Base-by-base conservation (phyloP, 2,888 invertebrate species). In the Zootermopsis nevadensis region DNA sequence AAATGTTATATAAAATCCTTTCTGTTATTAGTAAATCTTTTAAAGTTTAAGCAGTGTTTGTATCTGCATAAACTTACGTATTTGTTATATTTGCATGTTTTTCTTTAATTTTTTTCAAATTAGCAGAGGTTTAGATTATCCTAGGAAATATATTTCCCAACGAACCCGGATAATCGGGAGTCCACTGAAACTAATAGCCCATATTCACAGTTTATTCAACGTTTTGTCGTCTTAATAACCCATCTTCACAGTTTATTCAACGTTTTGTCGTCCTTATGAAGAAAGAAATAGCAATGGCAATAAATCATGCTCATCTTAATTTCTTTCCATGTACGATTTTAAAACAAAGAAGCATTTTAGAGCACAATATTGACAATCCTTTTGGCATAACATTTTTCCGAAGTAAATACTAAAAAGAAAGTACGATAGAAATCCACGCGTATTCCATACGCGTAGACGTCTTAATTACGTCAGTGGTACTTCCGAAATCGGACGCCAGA, bases 361-460 rank as follows among this genome's bases (percentile, higher is more conserved):
- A n/a, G 74, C 24, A n/a, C 38, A 42, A 38, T 31, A 31, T 35
- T 66, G 60, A 79, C 35, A 35, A 27, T 15, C 31, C 48, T 55
- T 19, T 33, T 66, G 35, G 24, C 48, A 19, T 66, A 79, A 66
- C 66, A 79, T 60, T 79, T 79, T 53, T 38, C 66, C 38, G 19
- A 33, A 69, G 8, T 35, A 38, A n/a, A 15, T 22, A 42, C 38
- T 42, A 74, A 24, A 74, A 42, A 69, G 77, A 77, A 38, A 79
- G 24, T 35, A 66, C 35, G 66, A 77, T 31, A 33, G 30, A 33
- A 66, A 19, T 22, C 66, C 35, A 66, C 66, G 38, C 66, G 38
- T 79, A 79, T 66, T 66, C 79, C 66, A 35, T 35, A 66, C 79
- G 33, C 79, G 79, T 79, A 66, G 8, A 7, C 42, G n/a, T 42